Evolutionary conservation across 23 tunicate genomes (phyloP).

Genomic region (Halocynthia aurantium): DNA sequence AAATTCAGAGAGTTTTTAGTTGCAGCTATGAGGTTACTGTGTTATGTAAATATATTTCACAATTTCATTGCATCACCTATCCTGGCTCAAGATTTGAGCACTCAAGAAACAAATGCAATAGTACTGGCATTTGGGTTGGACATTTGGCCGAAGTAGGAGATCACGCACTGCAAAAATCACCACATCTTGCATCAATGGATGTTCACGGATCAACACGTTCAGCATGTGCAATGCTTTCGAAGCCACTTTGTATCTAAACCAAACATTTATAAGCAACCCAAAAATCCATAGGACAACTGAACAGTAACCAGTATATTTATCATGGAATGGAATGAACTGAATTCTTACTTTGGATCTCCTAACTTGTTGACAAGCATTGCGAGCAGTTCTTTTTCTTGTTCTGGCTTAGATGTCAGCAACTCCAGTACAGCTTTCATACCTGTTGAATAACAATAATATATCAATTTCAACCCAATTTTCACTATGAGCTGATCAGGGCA

Average conservation of each 20-base stretch:
- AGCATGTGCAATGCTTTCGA: slow-evolving; percentile 63
- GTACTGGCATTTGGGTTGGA: slow-evolving; percentile 56
- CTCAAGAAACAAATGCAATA: slow-evolving; percentile 68
- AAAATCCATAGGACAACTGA: not conserved
- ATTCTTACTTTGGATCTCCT: slow-evolving; percentile 79
- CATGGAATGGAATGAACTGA: not conserved
- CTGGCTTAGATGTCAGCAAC: slow-evolving; percentile 60
- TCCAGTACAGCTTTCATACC: slow-evolving; percentile 51
- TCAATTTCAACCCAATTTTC: no score
- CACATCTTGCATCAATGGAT: slow-evolving; percentile 84
- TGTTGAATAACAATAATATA: not conserved
- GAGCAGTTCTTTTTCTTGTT: slow-evolving; percentile 64
- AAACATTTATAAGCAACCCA: not conserved
- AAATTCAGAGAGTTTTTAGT: not conserved
- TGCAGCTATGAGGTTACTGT: not conserved
- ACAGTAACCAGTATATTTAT: not conserved
- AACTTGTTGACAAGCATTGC: slow-evolving; percentile 62
- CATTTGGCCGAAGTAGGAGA: slow-evolving; percentile 53
- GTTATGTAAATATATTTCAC: not conserved
- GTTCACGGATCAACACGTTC: slow-evolving; percentile 32
- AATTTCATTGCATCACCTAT: slow-evolving; percentile 26
- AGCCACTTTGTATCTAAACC: slow-evolving; percentile 32
- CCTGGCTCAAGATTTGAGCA: slow-evolving; percentile 52
- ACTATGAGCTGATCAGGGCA: no score
- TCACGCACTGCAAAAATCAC: slow-evolving; percentile 68